These are phyloP conservation scores for Clupea harengus DNA, from an alignment of 2,113 vertebrate species.

Conservation along the genomic window DNA sequence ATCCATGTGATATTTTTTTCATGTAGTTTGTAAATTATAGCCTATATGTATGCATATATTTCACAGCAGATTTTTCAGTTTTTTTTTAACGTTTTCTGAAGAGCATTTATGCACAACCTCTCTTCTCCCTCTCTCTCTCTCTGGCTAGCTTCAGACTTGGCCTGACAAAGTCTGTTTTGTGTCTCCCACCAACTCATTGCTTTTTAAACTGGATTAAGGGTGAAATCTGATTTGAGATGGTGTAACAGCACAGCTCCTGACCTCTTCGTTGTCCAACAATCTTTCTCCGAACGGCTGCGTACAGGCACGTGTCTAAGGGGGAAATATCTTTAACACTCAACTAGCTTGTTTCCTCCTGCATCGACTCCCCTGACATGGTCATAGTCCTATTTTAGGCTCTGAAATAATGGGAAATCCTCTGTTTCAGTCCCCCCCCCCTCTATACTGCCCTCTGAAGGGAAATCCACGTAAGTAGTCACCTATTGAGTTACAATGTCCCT, in stretches of 20 bases:
- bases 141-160: conserved; percentile 37
- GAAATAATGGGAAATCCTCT: not conserved
- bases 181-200: not conserved
- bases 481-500: not conserved
- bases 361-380: not conserved
- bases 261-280: not conserved
- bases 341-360: not conserved
- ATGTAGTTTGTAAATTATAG: not conserved
- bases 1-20: not conserved
- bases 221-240: conserved; percentile 28
- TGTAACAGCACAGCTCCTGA: not conserved
- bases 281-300: not conserved
- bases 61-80: too few relatives aligned
- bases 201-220: conserved; percentile 15
- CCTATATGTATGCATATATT: not conserved
- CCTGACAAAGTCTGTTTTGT: not conserved
- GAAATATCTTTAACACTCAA: not conserved
- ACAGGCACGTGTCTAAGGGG: not conserved
- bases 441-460: not conserved
- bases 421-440: not conserved
- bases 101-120: not conserved
- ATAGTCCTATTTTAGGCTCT: not conserved
- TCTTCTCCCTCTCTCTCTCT: not conserved
- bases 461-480: not conserved
- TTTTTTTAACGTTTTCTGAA: not conserved